phyloP scores from a whole-genome alignment of 2,797 vertebrate genomes.

The Argentina silus region DNA sequence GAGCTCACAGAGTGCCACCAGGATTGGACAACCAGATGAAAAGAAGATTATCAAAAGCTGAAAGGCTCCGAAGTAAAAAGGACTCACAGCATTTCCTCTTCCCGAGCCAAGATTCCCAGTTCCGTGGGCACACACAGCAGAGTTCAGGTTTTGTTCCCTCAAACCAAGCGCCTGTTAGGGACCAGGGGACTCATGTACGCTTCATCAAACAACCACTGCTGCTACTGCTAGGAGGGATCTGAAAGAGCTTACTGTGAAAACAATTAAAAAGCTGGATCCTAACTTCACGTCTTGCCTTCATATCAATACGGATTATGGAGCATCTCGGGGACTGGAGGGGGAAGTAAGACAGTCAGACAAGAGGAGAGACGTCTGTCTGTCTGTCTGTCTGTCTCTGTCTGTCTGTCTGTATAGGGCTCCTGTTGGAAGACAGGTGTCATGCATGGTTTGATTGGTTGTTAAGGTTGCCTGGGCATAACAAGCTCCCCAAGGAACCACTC shows the following conservation, averaged over 20 bases:
- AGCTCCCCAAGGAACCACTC: constrained; percentile 62
- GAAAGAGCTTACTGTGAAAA: constrained; percentile 46
- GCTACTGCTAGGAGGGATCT: constrained; percentile 20
- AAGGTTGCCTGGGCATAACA: constrained; percentile 69
- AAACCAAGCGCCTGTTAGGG: neutral
- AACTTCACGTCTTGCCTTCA: constrained; percentile 48
- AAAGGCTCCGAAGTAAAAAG: no score
- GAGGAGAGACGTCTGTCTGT: constrained; percentile 30
- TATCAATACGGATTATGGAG: constrained; percentile 59
- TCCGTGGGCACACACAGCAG: no score
- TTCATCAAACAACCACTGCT: no score
- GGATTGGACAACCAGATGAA: no score
- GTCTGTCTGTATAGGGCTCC: constrained; percentile 45
- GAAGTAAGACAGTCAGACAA: constrained; percentile 35
- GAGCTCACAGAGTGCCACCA: no score
- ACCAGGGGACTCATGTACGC: neutral
- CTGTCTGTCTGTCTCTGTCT: constrained; percentile 36
- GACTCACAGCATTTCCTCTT: no score
- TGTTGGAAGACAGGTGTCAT: constrained; percentile 58
- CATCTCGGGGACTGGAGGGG: constrained; percentile 34
- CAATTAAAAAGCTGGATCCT: constrained; percentile 52
- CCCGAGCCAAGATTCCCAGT: no score
- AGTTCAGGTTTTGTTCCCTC: no score
- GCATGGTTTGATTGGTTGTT: constrained; percentile 64
- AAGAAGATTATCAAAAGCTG: no score